Percentiles rank a stretch among this genome's conserved stretches.
Conservation (phyloP, 2,113 vertebrate species). For the Phainopepla nitens region DNA sequence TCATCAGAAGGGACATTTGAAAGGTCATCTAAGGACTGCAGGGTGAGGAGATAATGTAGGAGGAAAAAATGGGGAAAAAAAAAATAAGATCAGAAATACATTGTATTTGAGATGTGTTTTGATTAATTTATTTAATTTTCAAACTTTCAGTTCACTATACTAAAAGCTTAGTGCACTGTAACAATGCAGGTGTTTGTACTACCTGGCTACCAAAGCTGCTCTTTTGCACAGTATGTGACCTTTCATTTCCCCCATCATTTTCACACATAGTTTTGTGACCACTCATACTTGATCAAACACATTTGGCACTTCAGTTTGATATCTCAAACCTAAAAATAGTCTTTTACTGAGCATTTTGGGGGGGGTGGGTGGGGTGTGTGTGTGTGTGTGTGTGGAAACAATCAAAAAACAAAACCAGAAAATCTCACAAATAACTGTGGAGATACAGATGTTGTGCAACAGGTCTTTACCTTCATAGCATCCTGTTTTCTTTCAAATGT, state of each 20-base stretch:
- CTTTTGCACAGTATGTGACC: background rate
- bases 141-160: background rate
- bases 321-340: background rate
- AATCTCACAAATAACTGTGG: background rate
- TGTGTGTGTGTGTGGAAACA: too few relatives aligned
- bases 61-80: background rate
- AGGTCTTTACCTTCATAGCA: background rate
- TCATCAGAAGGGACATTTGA: constrained; percentile 89
- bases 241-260: background rate
- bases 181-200: background rate
- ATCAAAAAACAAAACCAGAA: background rate
- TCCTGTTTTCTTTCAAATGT: background rate
- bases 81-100: background rate
- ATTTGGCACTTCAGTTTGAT: background rate
- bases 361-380: too few relatives aligned
- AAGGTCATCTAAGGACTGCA: constrained; percentile 94
- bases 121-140: background rate
- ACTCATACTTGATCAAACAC: background rate
- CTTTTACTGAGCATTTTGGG: background rate
- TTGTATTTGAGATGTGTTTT: background rate
- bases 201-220: background rate
- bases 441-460: background rate
- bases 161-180: background rate
- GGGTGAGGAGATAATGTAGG: background rate
- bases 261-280: background rate